Base-by-base conservation (phyloP, 2,888 invertebrate genomes). In the Nomada flava region DNA sequence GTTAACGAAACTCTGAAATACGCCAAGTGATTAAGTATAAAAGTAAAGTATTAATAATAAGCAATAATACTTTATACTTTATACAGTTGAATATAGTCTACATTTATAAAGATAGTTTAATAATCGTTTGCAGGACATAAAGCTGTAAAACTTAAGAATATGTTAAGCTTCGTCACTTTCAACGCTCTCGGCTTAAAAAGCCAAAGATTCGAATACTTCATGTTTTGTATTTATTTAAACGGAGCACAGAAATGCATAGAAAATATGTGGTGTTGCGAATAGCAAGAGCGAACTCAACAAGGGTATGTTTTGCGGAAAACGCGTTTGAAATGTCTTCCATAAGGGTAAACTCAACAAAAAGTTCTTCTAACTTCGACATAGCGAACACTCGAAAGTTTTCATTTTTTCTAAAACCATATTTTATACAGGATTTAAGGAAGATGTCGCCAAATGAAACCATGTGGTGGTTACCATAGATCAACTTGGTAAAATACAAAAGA, bases 211-310 rank as follows among this genome's bases (percentile, higher is more conserved):
- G 36, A 71, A 69, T 64, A 29, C 13, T 36, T 15, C 26, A 68
- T 47, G 47, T 64, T 69, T 76, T 68, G 29, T 76, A 84, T 84
- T 79, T 84, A 84, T 76, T 84, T 73, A 70, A 68, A 71, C 26
- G n/a, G 20, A 76, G 36, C 44, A n/a, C 79, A 55, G 67, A 53
- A 73, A 52, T 80, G 15, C 60, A 81, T 55, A 20, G 44, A 71
- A 71, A 65, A 55, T 74, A 11, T 63, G 64, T 62, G 36, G 36
- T 36, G 36, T 36, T 36, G 36, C 36, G 36, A 36, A 36, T 36
- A 36, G 36, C 36, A 36, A 29, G 29, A 29, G 29, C 29, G 29
- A 36, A 36, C 5, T 36, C 36, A 36, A 36, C 7, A 36, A 7
- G 36, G 36, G 36, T 7, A 36, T 36, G 7, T 36, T 36, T 36